Evolutionary conservation across 2,797 vertebrate species (phyloP), one percentile per base, ranked within the genome.

Genomic region (Gymnocypris eckloni): DNA sequence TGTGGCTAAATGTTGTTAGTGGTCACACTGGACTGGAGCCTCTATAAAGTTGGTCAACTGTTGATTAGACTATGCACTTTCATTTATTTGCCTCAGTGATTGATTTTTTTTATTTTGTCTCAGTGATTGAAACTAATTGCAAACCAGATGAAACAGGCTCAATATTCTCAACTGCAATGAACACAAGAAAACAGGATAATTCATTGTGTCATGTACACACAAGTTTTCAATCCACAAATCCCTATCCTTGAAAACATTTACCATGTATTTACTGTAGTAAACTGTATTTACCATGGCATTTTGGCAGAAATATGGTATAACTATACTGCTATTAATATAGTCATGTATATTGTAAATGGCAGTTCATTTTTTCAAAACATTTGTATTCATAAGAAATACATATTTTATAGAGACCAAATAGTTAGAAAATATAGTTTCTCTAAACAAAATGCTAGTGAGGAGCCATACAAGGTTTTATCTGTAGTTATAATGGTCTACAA

Each of bases 41-140:
- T 77, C 22, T n/a, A n/a, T 13, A 59, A 77, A 56, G 75, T 59
- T 56, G 50, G 52, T 77, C 20, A 56, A 22, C 75, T 56, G 33
- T 41, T 39, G 75, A 77, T 56, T 77, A 41, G 3, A 12, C 20
- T 50, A 37, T 37, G 28, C 0, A 0, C 28, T 67, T 67, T 67
- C 1, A n/a, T 78, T 59, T 25, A 39, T 59, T 25, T 54, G 28
- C 10, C 15, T 69, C 33, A 0, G 66, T 69, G 33, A 37, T 76
- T 54, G 11, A 50, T 18, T 10, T 69, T 69, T 18, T 10, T 69
- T 69, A n/a, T 18, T 10, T 69, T 69, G 66, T 18, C 15, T 69
- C 33, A 0, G 66, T 69, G 33, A 37, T 76, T 54, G 11, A 50
- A 73, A 75, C 48, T 11, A 22, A 76, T 37, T 77, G 39, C 39